Base-by-base conservation (phyloP, 2,888 invertebrate species). In the Dolichomitus sp. region DNA sequence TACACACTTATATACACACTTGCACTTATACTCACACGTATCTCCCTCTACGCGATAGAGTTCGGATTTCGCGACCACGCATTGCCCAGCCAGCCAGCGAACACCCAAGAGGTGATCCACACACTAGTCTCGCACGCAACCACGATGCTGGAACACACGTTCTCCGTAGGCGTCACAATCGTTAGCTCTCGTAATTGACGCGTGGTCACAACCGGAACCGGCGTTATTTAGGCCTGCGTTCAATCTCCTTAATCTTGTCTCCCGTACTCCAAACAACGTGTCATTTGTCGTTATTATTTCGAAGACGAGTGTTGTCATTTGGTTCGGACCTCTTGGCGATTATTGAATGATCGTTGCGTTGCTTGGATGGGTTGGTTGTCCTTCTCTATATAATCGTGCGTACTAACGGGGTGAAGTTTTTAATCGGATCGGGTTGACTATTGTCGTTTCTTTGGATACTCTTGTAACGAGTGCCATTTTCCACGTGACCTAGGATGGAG, bases 61-160 rank as follows among this genome's bases (percentile, higher is more conserved):
- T 80, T 80, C 54, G 63, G 61, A 75, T 45, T 61, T 74, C 69
- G 54, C 50, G 42, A 52, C 33, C n/a, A 68, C 52, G 42, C 73
- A 59, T 61, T 59, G 61, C 23, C 19, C 68, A 61, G 80, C 61
- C 54, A 74, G 30, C 40, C 48, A 70, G 54, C 66, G 1, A 45
- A 42, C 63, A 42, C 14, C 23, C 19, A 52, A 75, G 74, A 63
- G 12, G 5, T 54, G 52, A 69, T 63, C 37, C 50, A 27, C 65
- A 27, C 23, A 74, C 52, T 65, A 42, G 52, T 65, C 37, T 42
- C 17, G 54, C 52, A 42, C 27, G 23, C 65, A 54, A 65, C 40
- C 50, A 30, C 65, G 74, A 65, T 63, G 65, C 63, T 37, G 63
- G 30, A 40, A 54, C 37, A 50, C 74, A 54, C 52, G 54, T 52